Base-by-base conservation (phyloP, 2,797 vertebrate genomes). In the Urosaurus nigricauda region DNA sequence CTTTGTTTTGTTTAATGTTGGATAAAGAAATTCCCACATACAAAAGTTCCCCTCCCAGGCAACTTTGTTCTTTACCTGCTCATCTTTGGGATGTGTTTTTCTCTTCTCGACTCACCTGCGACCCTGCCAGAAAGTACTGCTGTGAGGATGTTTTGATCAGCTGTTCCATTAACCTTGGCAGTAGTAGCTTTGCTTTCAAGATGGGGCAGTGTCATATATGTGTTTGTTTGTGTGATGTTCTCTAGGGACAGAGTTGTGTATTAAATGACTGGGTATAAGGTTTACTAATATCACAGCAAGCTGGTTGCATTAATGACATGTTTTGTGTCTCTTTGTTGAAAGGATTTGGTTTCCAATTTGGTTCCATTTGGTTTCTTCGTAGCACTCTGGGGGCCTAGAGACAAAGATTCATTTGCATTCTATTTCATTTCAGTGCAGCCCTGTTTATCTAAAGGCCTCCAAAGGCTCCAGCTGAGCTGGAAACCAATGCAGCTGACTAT, bases 241-340 rank as follows among this genome's bases (percentile, higher is more conserved):
- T 92, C 87, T 84, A 82, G 92, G 93, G 58, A 82, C 35, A 89
- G 78, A 90, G 92, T 56, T 87, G 84, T 37, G 75, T 5, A 0
- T 63, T 87, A 92, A 86, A 77, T 65, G 0, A 7, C 92, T 88
- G 80, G 51, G 86, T 84, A 84, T 73, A 70, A 0, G 0, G 87
- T 75, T 86, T 91, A 86, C 24, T 91, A 88, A 90, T 77, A 77
- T 5, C 78, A 53, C 26, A 26, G 9, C n/a, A 8, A 85, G 79
- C 80, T 80, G 60, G 58, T 32, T 86, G 91, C 85, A 90, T 81
- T 78, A 91, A 70, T 51, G 53, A 35, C 74, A 79, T 80, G 70
- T 12, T 93, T 89, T 89, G 81, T 43, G 70, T 56, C 60, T 80
- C 78, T 70, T 37, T 26, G 5, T 53, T 58, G 11, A 1, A 1